Conservation (phyloP, 2,113 vertebrate species). For the Toxostoma redivivum region DNA sequence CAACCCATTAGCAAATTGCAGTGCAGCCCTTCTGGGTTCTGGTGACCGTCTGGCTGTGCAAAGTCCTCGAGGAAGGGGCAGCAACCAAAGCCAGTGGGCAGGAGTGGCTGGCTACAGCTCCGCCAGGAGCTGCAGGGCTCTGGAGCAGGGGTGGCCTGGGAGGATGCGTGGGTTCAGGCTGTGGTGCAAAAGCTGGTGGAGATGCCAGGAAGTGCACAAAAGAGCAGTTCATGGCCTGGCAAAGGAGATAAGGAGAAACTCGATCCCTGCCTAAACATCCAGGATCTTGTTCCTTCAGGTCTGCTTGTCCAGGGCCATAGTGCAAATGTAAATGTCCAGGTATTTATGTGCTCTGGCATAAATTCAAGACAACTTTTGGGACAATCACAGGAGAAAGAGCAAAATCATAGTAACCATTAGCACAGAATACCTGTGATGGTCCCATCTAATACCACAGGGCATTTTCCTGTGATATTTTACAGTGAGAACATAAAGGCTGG, state of each 20-base stretch:
- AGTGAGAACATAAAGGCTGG: neutral
- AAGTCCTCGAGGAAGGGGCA: neutral
- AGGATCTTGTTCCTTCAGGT: neutral
- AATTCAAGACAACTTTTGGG: neutral
- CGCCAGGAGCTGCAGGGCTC: neutral
- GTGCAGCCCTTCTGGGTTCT: neutral
- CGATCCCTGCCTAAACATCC: neutral
- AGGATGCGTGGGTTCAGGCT: neutral
- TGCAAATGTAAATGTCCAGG: neutral
- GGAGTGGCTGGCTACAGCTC: neutral
- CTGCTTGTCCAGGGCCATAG: rapidly evolving
- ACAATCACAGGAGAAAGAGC: neutral
- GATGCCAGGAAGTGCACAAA: neutral
- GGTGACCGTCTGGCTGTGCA: no score
- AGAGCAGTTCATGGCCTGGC: neutral
- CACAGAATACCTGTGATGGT: neutral
- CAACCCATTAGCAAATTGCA: rapidly evolving
- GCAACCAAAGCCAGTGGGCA: neutral
- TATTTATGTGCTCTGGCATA: neutral
- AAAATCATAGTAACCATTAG: neutral
- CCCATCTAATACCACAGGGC: neutral
- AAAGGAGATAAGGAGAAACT: neutral
- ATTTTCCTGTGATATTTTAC: neutral
- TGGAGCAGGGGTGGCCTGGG: neutral
- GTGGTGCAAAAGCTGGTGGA: neutral